Base-by-base conservation (phyloP, 2,888 invertebrate species). In the Spilarctia lutea region DNA sequence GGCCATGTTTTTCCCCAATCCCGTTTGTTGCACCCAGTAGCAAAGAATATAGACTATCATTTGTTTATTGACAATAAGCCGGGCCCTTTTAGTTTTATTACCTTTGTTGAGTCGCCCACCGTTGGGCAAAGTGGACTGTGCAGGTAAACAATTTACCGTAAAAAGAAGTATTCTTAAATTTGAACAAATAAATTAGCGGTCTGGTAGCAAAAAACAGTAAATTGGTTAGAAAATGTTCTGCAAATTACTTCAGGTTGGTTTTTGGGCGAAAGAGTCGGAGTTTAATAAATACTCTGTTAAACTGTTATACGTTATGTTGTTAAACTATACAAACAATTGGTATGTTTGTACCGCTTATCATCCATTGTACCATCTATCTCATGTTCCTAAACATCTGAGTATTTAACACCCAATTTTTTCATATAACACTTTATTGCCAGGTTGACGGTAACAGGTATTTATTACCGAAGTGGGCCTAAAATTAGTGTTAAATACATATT, bases 121-220 rank as follows among this genome's bases (percentile, higher is more conserved):
- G 35, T 63, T 30, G 35, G 30, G 65, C 35, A 39, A 56, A 56
- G n/a, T n/a, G n/a, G 27, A 52, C 45, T 70, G 70, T 39, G 20
- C 72, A 76, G 76, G 76, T 76, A 73, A 20, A 63, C 35, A 30
- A 65, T 71, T 48, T 35, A 69, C 69, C 35, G 35, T 69, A 10
- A 69, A 69, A 39, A 69, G 56, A 30, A 35, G 35, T 4, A 24
- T 10, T 35, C 35, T 56, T n/a, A 52, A 35, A n/a, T 35, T n/a
- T 24, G 7, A n/a, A 33, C 52, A 69, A 68, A 20, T 68, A 13
- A 24, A 52, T 69, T 56, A n/a, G 68, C n/a, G 33, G 52, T 24
- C 13, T 13, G 13, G 33, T 35, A 33, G 35, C 33, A n/a, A 35
- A 56, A 56, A 35, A 52, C n/a, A n/a, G 33, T 2, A 16, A 20